These are phyloP conservation scores for Eubasilissa splendida DNA, from an alignment of 2,888 invertebrate genomes.

Conservation along the genomic window DNA sequence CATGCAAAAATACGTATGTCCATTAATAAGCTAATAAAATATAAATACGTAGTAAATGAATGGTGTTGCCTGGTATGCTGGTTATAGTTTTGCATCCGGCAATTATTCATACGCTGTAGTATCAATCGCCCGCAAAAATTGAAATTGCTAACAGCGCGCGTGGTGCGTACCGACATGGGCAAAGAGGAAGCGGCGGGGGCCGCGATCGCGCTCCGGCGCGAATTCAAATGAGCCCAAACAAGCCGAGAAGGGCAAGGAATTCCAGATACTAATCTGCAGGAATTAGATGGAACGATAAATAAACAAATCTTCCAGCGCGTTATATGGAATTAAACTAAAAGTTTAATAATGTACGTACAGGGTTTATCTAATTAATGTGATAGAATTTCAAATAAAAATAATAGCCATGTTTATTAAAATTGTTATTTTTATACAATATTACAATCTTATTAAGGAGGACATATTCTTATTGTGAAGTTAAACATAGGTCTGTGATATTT, in stretches of 20 bases:
- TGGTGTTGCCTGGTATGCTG: conserved; percentile 9
- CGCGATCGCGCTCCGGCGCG: not conserved
- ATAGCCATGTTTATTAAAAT: no score
- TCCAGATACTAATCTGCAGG: conserved; percentile 11
- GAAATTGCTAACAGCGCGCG: conserved; percentile 6
- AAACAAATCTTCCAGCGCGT: no score
- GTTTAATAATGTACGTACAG: no score
- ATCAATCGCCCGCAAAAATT: conserved; percentile 32
- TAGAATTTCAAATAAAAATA: no score
- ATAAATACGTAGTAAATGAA: conserved; percentile 24
- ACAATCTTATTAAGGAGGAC: no score
- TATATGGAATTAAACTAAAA: no score
- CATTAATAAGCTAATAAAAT: not conserved
- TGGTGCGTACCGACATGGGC: conserved; percentile 7
- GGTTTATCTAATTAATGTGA: no score
- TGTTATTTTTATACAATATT: no score
- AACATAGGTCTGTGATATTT: no score
- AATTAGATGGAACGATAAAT: conserved; percentile 19
- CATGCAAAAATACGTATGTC: not conserved
- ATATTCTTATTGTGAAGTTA: no score
- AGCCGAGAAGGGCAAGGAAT: conserved; percentile 1
- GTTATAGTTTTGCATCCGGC: conserved; percentile 39
- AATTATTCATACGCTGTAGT: conserved; percentile 31
- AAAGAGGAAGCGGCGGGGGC: conserved; percentile 27
- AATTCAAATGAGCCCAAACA: conserved; percentile 26